Base-by-base conservation (phyloP, 2,113 vertebrate genomes). In the Sitta europaea region DNA sequence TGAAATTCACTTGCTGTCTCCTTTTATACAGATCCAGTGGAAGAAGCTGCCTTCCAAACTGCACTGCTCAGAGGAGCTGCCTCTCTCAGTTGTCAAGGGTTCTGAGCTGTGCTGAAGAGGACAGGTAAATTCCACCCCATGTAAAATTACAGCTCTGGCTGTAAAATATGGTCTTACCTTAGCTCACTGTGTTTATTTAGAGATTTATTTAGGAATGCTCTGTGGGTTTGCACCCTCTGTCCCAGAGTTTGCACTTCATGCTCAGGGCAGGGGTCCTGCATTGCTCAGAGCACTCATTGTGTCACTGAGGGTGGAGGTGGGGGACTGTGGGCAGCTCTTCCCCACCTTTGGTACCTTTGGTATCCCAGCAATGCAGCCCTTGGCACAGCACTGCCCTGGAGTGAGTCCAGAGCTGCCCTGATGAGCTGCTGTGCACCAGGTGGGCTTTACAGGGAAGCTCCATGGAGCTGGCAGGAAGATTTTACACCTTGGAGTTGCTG, bases 301-400 rank as follows among this genome's bases (percentile, higher is more conserved):
- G 21, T 73, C 51, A 22, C 29, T 63, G 51, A 47, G 29, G 67
- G 21, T 27, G 57, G 48, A 29, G 31, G 0, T n/a, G 36, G 17
- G 62, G 36, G 31, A 14, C 40, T 65, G 3, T 25, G 72, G 31
- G 74, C 47, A 79, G 38, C 85, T 80, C 55, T 40, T 76, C 11
- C 45, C 62, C 53, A 6, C 2, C 54, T 53, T 25, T 47, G 55
- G 36, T 47, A 20, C 18, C 54, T 53, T 25, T 47, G 55, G 36
- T 47, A 20, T 8, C 12, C 0, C 36, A 45, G 0, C 0, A 1
- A 28, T 53, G 84, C n/a, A 33, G 77, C 2, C 0, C 48, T 35
- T 29, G 43, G 63, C 68, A 78, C 14, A 9, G 65, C 23, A 22
- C 53, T 28, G 63, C n/a, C 59, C n/a, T 8, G 7, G 54, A 27